Evolutionary conservation across 2,797 vertebrate species (phyloP), one percentile per base, ranked within the genome.

Genomic region (Pseudotriccus pelzelni): DNA sequence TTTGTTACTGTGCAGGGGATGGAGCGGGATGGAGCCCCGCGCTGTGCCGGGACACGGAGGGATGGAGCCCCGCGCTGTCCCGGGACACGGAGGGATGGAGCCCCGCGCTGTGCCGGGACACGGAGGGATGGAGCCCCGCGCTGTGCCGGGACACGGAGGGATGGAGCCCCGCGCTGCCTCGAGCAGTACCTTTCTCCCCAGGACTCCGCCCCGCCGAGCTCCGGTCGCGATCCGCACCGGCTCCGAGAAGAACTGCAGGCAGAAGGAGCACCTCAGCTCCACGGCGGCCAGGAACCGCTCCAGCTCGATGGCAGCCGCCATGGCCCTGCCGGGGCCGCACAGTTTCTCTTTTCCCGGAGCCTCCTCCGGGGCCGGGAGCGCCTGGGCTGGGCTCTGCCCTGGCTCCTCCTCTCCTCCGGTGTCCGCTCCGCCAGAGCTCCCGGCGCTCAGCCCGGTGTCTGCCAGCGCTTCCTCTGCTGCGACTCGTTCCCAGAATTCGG

Each of bases 161-260:
- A 39, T 39, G 39, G 39, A 25, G 36, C 17, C 25, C 37, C 5
- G 9, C 8, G 46, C 43, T 7, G 18, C 12, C n/a, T 23, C 66
- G 18, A 22, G 87, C 64, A 56, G 5, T 89, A 94, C 94, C 90
- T 93, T 93, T 69, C 23, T 87, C 41, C 36, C 7, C 44, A 8
- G 13, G 28, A 24, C 8, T 19, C 60, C 9, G 28, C 8, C 8
- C 98, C 41, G 97, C 98, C 3, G 98, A 98, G 44, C 78, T 97
- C 81, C 77, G 97, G 98, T 75, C 98, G 95, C 39, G 5, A 90
- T 37, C 53, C 81, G 60, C 46, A 91, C 63, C 1, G 94, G 95
- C 2, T 89, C 82, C 5, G 6, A 19, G 78, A 94, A 91, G 39
- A 53, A 5, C 66, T 84, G 82, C 79, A 93, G 90, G 83, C 97